Evolutionary conservation across 2,113 vertebrate species (phyloP), one percentile per base, ranked within the genome.

Genomic region (Amazona vittata): DNA sequence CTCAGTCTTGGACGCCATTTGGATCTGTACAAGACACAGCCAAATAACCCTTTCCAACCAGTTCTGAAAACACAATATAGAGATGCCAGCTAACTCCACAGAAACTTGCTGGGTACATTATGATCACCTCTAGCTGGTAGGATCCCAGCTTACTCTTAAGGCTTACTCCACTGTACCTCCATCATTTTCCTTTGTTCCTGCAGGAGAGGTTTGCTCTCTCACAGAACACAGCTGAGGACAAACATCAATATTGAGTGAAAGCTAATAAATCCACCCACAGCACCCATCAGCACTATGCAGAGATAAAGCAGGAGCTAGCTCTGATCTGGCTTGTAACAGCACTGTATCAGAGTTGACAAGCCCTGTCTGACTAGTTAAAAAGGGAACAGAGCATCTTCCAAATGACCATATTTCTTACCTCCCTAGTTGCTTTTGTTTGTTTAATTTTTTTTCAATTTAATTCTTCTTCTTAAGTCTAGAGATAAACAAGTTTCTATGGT

Each of bases 51-150:
- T 47, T 77, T 13, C 25, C 50, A 82, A 49, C 6, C 67, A 73
- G 44, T 25, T 60, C 41, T 82, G 70, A 55, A 85, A 92, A 85
- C 53, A 28, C 35, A 59, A 46, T 43, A 65, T 12, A 76, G 44
- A 89, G n/a, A 70, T 8, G 11, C 21, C 6, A 12, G 35, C 41
- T 49, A 75, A 57, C 31, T 39, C 57, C 17, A 22, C n/a, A 64
- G 39, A 9, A 93, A 50, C 16, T 20, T 83, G 29, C 59, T 31
- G 47, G 33, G 64, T 14, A 28, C 26, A 7, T 29, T 43, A 87
- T 1, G 0, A 67, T 53, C 5, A 8, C 6, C 22, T 60, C 57
- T 59, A 90, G 28, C 6, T 3, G 3, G 16, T 0, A 78, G 33
- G 28, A 93, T 64, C 46, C 28, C 47, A 93, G 5, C 6, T 53